These are phyloP conservation scores for Druceiella hillmani DNA, from an alignment of 2,888 invertebrate genomes.

Conservation along the genomic window DNA sequence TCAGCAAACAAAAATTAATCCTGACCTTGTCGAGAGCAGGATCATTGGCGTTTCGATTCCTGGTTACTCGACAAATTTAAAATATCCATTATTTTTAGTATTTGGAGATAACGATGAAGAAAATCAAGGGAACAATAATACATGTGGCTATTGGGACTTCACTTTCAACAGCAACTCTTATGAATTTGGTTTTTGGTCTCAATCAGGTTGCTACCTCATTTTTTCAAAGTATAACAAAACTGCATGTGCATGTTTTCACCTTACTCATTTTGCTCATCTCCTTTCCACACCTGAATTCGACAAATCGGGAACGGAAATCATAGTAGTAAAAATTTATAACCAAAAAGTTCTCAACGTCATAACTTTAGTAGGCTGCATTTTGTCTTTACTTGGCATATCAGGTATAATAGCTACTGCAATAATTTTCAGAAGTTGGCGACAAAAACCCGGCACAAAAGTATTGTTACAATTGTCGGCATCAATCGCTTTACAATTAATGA, in stretches of 20 bases:
- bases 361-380: slow-evolving; percentile 51
- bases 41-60: slow-evolving; percentile 58
- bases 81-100: slow-evolving; percentile 49
- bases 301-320: slow-evolving; percentile 19
- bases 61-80: slow-evolving; percentile 49
- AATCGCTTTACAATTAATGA: slow-evolving; percentile 53
- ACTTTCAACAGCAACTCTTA: slow-evolving; percentile 24
- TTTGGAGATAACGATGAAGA: slow-evolving; percentile 31
- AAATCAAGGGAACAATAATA: slow-evolving; percentile 26
- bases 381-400: slow-evolving; percentile 53
- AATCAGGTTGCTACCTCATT: slow-evolving; percentile 45
- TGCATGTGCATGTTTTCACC: slow-evolving; percentile 50
- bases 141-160: slow-evolving; percentile 57
- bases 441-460: slow-evolving; percentile 59
- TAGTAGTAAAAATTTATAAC: slow-evolving; percentile 30
- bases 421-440: slow-evolving; percentile 54
- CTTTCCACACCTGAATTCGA: slow-evolving; percentile 29
- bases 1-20: slow-evolving; percentile 36
- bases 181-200: slow-evolving; percentile 48
- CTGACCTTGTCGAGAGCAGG: slow-evolving; percentile 38
- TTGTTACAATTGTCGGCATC: slow-evolving; percentile 59
- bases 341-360: slow-evolving; percentile 49
- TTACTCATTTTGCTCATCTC: slow-evolving; percentile 57
- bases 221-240: slow-evolving; percentile 30
- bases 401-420: slow-evolving; percentile 55